Conservation (phyloP, 2,888 invertebrate species). For the Tipula vernalis region DNA sequence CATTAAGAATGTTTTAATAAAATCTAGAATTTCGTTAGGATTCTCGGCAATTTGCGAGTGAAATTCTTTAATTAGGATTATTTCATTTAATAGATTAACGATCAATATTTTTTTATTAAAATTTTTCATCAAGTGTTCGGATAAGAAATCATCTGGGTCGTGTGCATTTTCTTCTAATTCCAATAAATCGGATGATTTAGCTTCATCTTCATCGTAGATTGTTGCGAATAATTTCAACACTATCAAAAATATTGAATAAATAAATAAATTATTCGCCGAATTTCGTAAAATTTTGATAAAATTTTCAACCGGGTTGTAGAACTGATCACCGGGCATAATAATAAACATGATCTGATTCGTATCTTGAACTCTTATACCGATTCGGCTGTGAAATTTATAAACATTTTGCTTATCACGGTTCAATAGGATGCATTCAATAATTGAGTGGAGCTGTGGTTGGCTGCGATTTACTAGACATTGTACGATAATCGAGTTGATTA, state of each 20-base stretch:
- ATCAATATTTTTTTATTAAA: slow-evolving; percentile 26
- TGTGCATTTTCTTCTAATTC: slow-evolving; percentile 20
- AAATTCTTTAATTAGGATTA: slow-evolving; percentile 27
- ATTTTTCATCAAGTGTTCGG: slow-evolving; percentile 18
- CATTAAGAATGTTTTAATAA: slow-evolving; percentile 22
- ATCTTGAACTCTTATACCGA: neutral
- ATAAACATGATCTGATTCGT: neutral
- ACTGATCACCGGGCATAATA: neutral
- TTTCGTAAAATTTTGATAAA: slow-evolving; percentile 21
- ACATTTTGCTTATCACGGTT: neutral
- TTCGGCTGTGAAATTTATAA: neutral
- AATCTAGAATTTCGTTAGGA: slow-evolving; percentile 23
- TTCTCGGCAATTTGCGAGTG: slow-evolving; percentile 27
- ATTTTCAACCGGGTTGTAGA: neutral
- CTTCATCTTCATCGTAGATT: neutral
- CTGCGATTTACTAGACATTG: slow-evolving; percentile 28
- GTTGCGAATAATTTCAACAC: neutral
- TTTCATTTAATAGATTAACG: slow-evolving; percentile 25
- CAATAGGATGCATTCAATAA: slow-evolving; percentile 20
- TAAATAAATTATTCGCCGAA: slow-evolving; percentile 25
- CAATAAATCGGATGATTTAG: neutral
- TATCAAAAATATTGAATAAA: slow-evolving; percentile 25
- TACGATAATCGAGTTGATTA: slow-evolving; percentile 21
- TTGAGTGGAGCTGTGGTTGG: slow-evolving; percentile 21
- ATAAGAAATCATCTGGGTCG: slow-evolving; percentile 24